Evolutionary conservation across 1,140 invertebrate species (phyloP), one percentile per base, ranked within the genome.

Genomic region (Proales similis): DNA sequence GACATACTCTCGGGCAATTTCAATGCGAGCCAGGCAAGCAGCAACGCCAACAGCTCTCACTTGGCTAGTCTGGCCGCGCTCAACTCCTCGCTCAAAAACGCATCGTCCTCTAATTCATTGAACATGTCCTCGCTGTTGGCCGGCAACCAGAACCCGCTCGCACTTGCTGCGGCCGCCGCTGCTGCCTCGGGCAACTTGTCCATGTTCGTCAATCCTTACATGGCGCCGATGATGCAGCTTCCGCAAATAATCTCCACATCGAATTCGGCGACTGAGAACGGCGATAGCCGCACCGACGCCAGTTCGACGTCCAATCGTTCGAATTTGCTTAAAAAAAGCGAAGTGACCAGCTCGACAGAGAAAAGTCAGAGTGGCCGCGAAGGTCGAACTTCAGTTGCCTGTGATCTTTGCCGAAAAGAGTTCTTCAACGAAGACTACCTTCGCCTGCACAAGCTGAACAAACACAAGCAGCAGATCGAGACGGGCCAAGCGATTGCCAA

Each of bases 201-300:
- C 9, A 57, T 57, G 51, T 57, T 57, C 27, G 48, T 53, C 27
- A 57, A 57, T 57, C 51, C 51, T 14, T 57, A 57, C 36, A 57
- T 57, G 51, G 29, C 51, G 6, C 51, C 51, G 9, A 57, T 57
- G 51, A 57, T 57, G 51, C 51, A 57, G 22, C 45, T 57, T 27
- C 51, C 51, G 29, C 51, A 57, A 26, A 26, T 42, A 20, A 9
- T 57, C 1, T 43, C 36, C 46, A 47, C 20, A 14, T 12, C 12
- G 17, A 4, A 47, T 27, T 47, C 30, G 30, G 30, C 47, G 27
- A 12, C 4, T n/a, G 5, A 48, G 12, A 19, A 1, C 19, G 0
- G 38, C 22, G 7, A 29, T 29, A 7, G 42, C 48, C n/a, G 38
- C 48, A 33, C 48, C 48, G 0, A 36, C 48, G 17, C 42, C 48